phyloP scores from a whole-genome alignment of 2,888 invertebrate species.

The Buathra laborator region DNA sequence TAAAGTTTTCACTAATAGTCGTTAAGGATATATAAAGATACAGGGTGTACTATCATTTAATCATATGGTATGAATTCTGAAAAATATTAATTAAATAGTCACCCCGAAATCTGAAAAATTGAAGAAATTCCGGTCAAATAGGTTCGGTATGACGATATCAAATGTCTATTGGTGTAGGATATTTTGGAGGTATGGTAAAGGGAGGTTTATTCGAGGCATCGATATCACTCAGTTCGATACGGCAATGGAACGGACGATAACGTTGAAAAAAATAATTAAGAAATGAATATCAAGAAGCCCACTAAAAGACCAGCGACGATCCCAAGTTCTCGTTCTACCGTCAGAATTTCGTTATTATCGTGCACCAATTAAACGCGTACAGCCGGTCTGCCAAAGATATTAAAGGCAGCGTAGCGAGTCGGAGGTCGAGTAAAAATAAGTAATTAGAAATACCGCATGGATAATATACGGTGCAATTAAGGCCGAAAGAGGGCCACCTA shows the following conservation, averaged over 20 bases:
- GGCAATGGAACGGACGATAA: background rate
- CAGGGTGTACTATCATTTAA: background rate
- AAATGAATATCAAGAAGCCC: background rate
- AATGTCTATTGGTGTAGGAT: background rate
- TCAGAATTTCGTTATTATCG: conserved; percentile 71
- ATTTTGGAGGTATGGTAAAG: background rate
- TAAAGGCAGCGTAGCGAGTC: conserved; percentile 80
- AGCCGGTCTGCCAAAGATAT: conserved; percentile 83
- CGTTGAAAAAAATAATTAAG: conserved; percentile 3
- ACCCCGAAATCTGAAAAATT: background rate
- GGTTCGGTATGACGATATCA: background rate
- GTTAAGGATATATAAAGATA: background rate
- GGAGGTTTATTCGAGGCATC: background rate
- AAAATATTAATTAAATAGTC: background rate
- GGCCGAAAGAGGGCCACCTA: conserved; percentile 83
- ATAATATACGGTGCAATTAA: conserved; percentile 85
- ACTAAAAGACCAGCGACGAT: conserved; percentile 11
- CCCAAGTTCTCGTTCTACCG: conserved; percentile 13
- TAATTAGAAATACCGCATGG: conserved; percentile 84
- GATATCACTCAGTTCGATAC: background rate
- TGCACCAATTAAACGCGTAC: conserved; percentile 82
- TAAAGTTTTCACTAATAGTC: background rate
- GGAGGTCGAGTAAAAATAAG: conserved; percentile 81
- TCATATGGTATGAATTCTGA: background rate
- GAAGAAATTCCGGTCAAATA: background rate